These are phyloP conservation scores for Falco novaeseelandiae DNA, from an alignment of 2,797 vertebrate species.

Conservation along the genomic window DNA sequence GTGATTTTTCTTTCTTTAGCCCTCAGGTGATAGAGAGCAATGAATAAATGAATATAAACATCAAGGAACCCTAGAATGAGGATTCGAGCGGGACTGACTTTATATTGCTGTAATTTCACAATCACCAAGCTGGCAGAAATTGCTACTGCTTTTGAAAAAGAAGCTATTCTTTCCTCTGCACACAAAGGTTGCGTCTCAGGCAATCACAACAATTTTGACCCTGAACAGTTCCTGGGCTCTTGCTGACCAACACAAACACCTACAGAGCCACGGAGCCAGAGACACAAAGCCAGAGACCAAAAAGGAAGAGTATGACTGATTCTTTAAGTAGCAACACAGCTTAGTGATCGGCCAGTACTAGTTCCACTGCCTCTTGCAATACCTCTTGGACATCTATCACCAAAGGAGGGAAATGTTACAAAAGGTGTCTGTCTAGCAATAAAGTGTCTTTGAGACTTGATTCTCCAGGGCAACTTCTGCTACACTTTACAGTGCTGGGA, in stretches of 20 bases:
- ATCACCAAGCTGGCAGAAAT: not conserved
- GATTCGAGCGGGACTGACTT: not conserved
- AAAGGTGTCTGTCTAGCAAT: not conserved
- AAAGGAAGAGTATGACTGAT: not conserved
- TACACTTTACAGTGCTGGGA: not conserved
- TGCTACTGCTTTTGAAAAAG: not conserved
- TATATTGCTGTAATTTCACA: not conserved
- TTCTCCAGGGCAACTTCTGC: not conserved
- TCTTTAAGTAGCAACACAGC: not conserved
- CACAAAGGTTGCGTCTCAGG: not conserved
- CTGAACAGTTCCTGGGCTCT: not conserved
- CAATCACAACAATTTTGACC: not conserved
- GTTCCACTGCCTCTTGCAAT: not conserved
- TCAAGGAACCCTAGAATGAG: not conserved
- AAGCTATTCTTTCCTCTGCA: not conserved
- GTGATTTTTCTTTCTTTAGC: not conserved
- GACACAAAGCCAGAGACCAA: not conserved
- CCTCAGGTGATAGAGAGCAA: not conserved
- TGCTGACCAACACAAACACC: not conserved
- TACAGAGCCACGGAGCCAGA: not conserved
- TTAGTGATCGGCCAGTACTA: not conserved
- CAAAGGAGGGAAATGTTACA: not conserved
- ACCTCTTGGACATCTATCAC: not conserved
- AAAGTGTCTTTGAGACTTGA: not conserved
- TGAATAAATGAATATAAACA: not conserved